Evolutionary conservation across 2,797 vertebrate genomes (phyloP).

Genomic region (Cryptoblepharus egeriae): DNA sequence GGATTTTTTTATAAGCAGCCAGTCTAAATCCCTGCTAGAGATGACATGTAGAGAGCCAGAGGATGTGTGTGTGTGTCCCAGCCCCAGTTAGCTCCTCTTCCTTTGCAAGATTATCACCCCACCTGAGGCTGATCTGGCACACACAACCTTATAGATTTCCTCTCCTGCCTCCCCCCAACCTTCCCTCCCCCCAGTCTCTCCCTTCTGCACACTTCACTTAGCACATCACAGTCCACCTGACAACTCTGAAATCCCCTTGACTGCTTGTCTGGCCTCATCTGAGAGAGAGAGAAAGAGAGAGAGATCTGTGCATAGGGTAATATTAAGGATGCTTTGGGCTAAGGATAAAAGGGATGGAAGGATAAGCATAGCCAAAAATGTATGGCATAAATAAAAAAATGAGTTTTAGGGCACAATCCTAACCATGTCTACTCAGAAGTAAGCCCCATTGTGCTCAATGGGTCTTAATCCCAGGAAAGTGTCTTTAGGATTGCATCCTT

Average conservation of each 20-base stretch:
- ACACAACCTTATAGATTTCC: constrained; percentile 44
- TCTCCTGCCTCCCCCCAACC: neutral
- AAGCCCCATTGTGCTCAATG: no score
- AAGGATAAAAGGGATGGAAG: constrained; percentile 6
- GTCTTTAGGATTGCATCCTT: no score
- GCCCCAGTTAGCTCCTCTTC: constrained; percentile 42
- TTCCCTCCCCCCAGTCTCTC: constrained; percentile 30
- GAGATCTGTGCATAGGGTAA: neutral
- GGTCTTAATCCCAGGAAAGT: no score
- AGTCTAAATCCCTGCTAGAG: constrained; percentile 47
- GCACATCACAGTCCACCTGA: constrained; percentile 68
- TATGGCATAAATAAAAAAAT: neutral
- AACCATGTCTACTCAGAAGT: no score
- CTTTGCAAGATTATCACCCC: constrained; percentile 64
- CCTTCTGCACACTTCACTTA: constrained; percentile 72
- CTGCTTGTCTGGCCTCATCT: constrained; percentile 52
- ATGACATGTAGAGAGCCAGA: constrained; percentile 51
- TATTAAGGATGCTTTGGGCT: constrained; percentile 15
- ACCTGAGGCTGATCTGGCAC: constrained; percentile 62
- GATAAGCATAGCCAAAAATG: neutral
- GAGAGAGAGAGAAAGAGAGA: neutral
- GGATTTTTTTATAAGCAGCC: constrained; percentile 11
- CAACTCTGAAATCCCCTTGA: constrained; percentile 49
- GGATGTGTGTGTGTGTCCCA: constrained; percentile 6
- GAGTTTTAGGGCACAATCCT: no score